Evolutionary conservation across 2,888 invertebrate genomes (phyloP), one percentile per base, ranked within the genome.

Genomic region (Hydrotaea diabolus): DNA sequence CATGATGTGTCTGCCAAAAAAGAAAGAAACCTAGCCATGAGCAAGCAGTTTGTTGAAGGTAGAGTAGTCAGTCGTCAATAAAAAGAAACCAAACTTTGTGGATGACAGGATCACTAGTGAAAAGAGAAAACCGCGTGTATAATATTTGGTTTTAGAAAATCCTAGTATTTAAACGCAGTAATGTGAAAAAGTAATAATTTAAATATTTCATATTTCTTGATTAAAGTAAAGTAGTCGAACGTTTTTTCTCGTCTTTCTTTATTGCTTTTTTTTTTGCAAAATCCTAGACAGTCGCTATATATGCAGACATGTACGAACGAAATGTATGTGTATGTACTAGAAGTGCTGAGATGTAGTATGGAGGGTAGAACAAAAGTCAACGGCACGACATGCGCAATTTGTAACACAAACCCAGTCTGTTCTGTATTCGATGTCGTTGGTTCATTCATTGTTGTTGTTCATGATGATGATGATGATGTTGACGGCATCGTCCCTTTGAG

Each of bases 401-500:
- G 91, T 92, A 92, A 91, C 91, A 91, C 91, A 92, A 90, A 91
- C 92, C 92, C 92, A 91, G 91, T 91, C 92, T 91, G 90, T 91
- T 87, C 79, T 80, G 73, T 85, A 55, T 77, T 55, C 66, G 23
- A 39, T 77, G 82, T 80, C 85, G 81, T 79, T 85, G 82, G 77
- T 85, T 85, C 82, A 82, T 85, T 82, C 82, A 82, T 82, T 85
- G 82, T 85, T 74, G 82, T 82, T 85, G 83, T 82, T 85, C 3
- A 31, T 31, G 31, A 31, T 31, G 83, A 82, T 71, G 31, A 31
- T 31, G 31, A 31, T 31, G 83, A 82, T 71, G 80, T 82, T 85
- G 82, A 83, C 83, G 82, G 85, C 85, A 85, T 85, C 82, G 82
- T 85, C 85, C 83, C 82, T 82, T 85, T 85, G 85, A 85, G 82